Base-by-base conservation (phyloP, 2,888 invertebrate genomes). In the Cerceris ruficornis region DNA sequence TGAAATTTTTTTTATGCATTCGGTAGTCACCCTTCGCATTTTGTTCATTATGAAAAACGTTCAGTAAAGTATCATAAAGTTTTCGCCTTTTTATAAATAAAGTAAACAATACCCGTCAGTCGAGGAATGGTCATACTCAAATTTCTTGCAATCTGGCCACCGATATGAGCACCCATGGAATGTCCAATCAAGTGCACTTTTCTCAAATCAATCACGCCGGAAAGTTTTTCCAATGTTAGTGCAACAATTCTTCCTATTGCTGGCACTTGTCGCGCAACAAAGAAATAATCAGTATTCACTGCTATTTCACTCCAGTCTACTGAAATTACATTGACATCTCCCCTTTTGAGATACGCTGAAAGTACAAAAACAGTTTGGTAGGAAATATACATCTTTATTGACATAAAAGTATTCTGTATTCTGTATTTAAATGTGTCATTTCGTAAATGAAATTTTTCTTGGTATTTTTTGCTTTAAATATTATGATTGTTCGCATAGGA, bases 251-350 rank as follows among this genome's bases (percentile, higher is more conserved):
- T 75, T 0, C 88, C 84, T 28, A 90, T 72, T 2, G 65, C 55
- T 15, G 72, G 60, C 1, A 77, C 42, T 6, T 80, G 76, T 6
- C 2, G 6, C 1, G 69, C 46, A 7, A 86, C 85, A 39, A 15
- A 62, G 14, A 79, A 0, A 60, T 90, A 90, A 69, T 73, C 75
- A 39, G 69, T 46, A 49, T 66, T 75, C 7, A 46, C 78, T 9
- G 89, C 81, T 9, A 88, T 59, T 11, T 80, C 61, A 66, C 89
- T 88, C 90, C 90, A 90, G 70, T 90, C 90, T 13, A 90, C 62
- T 9, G 85, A 9, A 2, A 88, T 67, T 1, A 90, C 77, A 55
- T 90, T 90, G 6, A 87, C 88, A 42, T 71, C 72, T 6, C 81
- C 85, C 64, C 81, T 77, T 5, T 87, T 50, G 13, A 89, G 81